Base-by-base conservation (phyloP, 1,140 invertebrate species). In the Diorhabda sublineata region DNA sequence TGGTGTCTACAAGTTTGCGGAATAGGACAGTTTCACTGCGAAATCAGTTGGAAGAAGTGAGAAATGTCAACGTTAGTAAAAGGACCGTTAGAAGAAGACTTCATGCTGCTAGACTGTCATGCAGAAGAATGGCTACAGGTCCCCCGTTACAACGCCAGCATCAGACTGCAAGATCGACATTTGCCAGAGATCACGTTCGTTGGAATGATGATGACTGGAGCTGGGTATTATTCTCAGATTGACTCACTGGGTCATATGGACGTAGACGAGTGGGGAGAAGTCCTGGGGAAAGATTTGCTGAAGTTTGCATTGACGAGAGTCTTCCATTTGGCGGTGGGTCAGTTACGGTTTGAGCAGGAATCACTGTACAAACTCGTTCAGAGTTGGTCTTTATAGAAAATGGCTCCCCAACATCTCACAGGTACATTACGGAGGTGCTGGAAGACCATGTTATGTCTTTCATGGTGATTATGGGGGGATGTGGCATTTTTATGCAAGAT, bases 271-370 rank as follows among this genome's bases (percentile, higher is more conserved):
- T 43, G 44, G n/a, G 61, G 42, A 45, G 61, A 64, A 4, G 42
- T 3, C 61, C 61, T 3, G 45, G 61, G 6, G 61, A 64, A 41
- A 64, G 61, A 64, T 64, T 47, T 45, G 61, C 61, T 45, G 3
- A 42, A 52, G 61, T 41, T n/a, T 64, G 61, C 45, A 45, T 64
- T 44, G 61, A 3, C 8, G 61, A 64, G 61, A 11, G 42, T 44
- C 42, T 42, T 64, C 61, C 42, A 64, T 44, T 64, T 44, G 6
- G 43, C 26, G 61, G 43, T 44, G 4, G 61, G 6, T 44, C 61
- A 44, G 42, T 52, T 64, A 44, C 9, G 61, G 61, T 41, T n/a
- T 64, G 61, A 43, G 45, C 6, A 44, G 61, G 4, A 44, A 45
- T 64, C 9, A 44, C 61, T 42, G 42, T 11, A 9, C 7, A 64